phyloP scores from a whole-genome alignment of 2,888 invertebrate species.

The Lasiommata megera region DNA sequence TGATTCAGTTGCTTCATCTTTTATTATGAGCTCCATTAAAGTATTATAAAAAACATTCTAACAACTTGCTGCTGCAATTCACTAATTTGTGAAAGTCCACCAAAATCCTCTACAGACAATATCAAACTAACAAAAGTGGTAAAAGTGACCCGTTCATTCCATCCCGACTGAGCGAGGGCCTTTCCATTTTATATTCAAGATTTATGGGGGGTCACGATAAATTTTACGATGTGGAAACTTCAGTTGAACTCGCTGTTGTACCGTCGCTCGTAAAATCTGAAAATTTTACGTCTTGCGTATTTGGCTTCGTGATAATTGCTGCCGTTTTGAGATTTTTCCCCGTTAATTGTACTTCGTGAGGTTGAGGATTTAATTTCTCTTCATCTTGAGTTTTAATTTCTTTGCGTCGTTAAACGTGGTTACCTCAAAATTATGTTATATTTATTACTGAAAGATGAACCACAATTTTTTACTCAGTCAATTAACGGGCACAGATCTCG shows the following conservation, averaged over 20 bases:
- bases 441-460: no score
- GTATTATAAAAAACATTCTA: no score
- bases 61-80: no score
- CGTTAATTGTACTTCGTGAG: constrained; percentile 1
- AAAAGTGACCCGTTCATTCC: constrained; percentile 37
- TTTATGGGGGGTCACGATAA: constrained; percentile 52
- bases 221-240: constrained; percentile 54
- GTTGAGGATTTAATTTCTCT: constrained; percentile 2
- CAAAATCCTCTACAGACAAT: constrained; percentile 28
- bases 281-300: constrained; percentile 12
- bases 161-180: constrained; percentile 10
- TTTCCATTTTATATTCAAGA: constrained; percentile 48
- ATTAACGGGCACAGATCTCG: no score
- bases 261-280: constrained; percentile 20
- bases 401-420: not conserved
- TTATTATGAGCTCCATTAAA: no score
- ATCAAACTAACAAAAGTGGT: constrained; percentile 37
- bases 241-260: constrained; percentile 21
- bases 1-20: no score
- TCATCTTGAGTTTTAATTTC: not conserved
- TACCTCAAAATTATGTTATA: not conserved
- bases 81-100: constrained; percentile 14
- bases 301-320: constrained; percentile 10
- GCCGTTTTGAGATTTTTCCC: constrained; percentile 5
- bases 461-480: no score